phyloP scores from a whole-genome alignment of 2,113 vertebrate genomes.

The Chunga burmeisteri region DNA sequence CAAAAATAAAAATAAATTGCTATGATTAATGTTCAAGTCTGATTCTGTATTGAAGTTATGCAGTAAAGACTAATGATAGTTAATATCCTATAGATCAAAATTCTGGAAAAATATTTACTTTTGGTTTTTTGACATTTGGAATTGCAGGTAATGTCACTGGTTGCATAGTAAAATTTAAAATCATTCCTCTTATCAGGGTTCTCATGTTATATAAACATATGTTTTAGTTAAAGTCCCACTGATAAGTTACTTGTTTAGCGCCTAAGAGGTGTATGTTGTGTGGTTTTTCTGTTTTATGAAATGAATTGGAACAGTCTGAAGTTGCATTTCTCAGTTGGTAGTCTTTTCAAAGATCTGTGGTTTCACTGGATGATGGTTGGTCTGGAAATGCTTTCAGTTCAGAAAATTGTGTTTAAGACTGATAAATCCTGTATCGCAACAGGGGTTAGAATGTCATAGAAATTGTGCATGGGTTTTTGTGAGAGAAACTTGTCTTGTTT shows the following conservation, averaged over 20 bases:
- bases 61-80: neutral
- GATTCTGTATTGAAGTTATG: neutral
- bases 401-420: neutral
- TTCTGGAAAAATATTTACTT: conserved; percentile 13
- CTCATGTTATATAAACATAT: neutral
- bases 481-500: neutral
- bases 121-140: neutral
- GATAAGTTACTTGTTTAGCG: neutral
- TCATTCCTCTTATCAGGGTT: neutral
- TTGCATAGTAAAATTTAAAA: neutral
- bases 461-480: neutral
- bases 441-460: neutral
- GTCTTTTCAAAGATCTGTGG: neutral
- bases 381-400: neutral
- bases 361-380: neutral
- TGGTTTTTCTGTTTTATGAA: neutral
- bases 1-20: conserved; percentile 30
- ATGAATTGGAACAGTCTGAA: neutral
- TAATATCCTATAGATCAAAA: neutral
- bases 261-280: fast-evolving
- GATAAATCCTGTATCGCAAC: neutral
- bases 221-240: neutral
- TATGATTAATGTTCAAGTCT: neutral
- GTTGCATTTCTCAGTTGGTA: neutral
- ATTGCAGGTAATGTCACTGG: neutral